A percentile compares a stretch with the other conserved stretches of the same genome.
phyloP scores from a whole-genome alignment of 1,140 invertebrate species.

The Drosophila navojoa region DNA sequence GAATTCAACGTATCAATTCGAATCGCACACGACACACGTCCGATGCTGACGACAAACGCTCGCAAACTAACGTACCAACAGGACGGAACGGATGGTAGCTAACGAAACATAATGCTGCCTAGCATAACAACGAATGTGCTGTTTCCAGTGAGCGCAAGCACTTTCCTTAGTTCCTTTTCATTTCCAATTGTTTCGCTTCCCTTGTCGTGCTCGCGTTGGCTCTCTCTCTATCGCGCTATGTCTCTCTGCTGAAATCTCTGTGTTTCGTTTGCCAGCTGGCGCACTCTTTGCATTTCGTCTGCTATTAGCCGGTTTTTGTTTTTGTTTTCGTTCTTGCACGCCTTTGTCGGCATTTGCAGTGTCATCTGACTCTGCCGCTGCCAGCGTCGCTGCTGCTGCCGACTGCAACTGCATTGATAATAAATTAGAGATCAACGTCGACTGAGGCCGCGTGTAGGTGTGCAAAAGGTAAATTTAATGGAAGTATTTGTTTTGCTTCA shows the following conservation, averaged over 20 bases:
- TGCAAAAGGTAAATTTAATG: conserved; percentile 1
- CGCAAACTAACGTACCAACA: conserved; percentile 56
- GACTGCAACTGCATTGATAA: conserved; percentile 45
- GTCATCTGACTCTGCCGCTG: conserved; percentile 14
- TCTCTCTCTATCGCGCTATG: conserved; percentile 8
- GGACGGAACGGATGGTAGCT: conserved; percentile 5
- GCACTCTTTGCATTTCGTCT: conserved; percentile 30
- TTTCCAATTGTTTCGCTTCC: neutral
- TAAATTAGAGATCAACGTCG: conserved; percentile 55
- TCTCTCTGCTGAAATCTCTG: neutral
- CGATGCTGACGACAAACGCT: conserved; percentile 68
- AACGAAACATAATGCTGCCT: conserved; percentile 16
- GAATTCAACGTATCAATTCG: conserved; percentile 1
- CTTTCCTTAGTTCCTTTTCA: conserved; percentile 4
- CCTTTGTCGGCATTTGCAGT: conserved; percentile 64
- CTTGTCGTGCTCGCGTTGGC: neutral
- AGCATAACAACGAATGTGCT: conserved; percentile 17
- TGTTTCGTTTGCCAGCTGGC: conserved; percentile 1
- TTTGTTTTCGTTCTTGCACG: conserved; percentile 38
- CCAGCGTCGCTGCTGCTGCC: conserved; percentile 23
- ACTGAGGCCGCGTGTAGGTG: conserved; percentile 25
- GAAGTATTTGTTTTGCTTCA: conserved; percentile 4
- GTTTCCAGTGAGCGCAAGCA: conserved; percentile 42
- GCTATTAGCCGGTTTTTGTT: conserved; percentile 43
- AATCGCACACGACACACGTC: conserved; percentile 58